These are phyloP conservation scores for Bursaphelenchus okinawaensis DNA, from an alignment of 2,888 invertebrate genomes.

Conservation along the genomic window DNA sequence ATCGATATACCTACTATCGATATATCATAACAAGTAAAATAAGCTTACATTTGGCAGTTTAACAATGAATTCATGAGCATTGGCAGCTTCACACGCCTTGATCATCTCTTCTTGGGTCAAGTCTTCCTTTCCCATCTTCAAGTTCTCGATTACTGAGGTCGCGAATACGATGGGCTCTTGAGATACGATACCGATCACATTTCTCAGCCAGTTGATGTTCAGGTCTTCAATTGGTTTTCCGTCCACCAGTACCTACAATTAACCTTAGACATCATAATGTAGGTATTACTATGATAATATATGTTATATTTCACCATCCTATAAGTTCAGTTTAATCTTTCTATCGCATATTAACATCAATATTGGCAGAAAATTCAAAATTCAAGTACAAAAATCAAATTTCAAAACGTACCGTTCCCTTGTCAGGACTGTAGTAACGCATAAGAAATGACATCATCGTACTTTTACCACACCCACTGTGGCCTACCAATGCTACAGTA, in stretches of 20 bases:
- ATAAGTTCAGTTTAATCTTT: too few relatives aligned
- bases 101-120: constrained; percentile 32
- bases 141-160: constrained; percentile 57
- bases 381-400: background rate
- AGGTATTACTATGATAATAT: too few relatives aligned
- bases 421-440: constrained; percentile 39
- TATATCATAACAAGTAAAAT: background rate
- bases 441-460: constrained; percentile 41
- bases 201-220: constrained; percentile 57
- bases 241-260: constrained; percentile 8
- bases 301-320: too few relatives aligned
- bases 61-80: constrained; percentile 60
- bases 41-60: constrained; percentile 52
- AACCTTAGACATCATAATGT: background rate
- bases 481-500: constrained; percentile 44
- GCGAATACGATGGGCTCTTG: constrained; percentile 61
- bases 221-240: constrained; percentile 37
- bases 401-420: constrained; percentile 27
- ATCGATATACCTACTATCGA: too few relatives aligned
- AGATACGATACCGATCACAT: constrained; percentile 60
- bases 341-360: too few relatives aligned
- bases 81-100: constrained; percentile 46
- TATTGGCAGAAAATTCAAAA: too few relatives aligned
- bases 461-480: constrained; percentile 46
- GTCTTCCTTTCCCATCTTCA: constrained; percentile 59